Evolutionary conservation across 1,140 invertebrate species (phyloP).

Genomic region (Drosophila baimaii): DNA sequence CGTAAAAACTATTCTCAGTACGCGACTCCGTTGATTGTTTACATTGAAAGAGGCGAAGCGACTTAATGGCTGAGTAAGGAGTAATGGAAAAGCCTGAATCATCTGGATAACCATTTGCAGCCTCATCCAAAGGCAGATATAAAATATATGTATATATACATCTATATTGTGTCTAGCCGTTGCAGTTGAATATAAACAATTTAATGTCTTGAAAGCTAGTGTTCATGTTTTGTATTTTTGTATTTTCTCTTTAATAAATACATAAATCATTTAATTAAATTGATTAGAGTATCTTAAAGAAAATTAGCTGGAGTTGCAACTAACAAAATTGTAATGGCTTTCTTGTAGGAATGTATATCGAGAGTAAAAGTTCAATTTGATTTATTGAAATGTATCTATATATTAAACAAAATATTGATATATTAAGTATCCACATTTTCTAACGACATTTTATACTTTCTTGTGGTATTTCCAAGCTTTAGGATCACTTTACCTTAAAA

Average conservation of each 20-base stretch:
- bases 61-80: constrained; percentile 40
- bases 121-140: neutral
- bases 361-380: too few species aligned
- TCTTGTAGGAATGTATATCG: too few species aligned
- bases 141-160: neutral
- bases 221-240: neutral
- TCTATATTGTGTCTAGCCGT: constrained; percentile 8
- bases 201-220: neutral
- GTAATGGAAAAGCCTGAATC: constrained; percentile 43
- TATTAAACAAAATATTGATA: too few species aligned
- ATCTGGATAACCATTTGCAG: constrained; percentile 32
- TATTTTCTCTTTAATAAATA: neutral
- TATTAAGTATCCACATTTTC: too few species aligned
- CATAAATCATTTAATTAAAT: neutral
- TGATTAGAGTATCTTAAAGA: neutral
- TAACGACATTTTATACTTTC: too few species aligned
- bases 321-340: too few species aligned
- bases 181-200: neutral
- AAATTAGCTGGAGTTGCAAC: too few species aligned
- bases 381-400: too few species aligned
- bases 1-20: constrained; percentile 52
- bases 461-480: too few species aligned
- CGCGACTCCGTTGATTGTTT: constrained; percentile 43
- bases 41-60: constrained; percentile 30
- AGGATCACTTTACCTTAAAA: too few species aligned